Percentiles rank a stretch among this genome's conserved stretches.
Conservation (phyloP, 2,888 invertebrate genomes). For the Leptarthrus brevirostris region DNA sequence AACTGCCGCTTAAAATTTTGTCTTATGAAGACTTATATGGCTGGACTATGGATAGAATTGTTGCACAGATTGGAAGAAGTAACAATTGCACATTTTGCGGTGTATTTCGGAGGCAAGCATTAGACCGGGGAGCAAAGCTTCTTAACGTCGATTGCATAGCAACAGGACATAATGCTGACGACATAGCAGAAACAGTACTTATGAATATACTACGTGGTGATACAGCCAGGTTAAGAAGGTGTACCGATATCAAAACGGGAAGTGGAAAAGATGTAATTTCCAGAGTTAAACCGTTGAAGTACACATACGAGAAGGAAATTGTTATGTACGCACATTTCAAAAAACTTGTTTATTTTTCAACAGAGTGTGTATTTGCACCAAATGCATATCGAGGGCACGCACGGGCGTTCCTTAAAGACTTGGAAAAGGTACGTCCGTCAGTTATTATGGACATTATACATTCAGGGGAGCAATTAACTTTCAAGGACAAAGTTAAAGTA, state of each 20-base stretch:
- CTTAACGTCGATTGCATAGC: slow-evolving; percentile 92
- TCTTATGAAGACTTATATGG: slow-evolving; percentile 98
- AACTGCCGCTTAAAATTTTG: slow-evolving; percentile 91
- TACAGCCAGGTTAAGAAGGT: slow-evolving; percentile 90
- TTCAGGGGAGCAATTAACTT: slow-evolving; percentile 87
- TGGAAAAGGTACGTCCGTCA: slow-evolving; percentile 92
- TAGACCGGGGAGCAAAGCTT: slow-evolving; percentile 92
- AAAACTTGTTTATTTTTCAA: slow-evolving; percentile 96
- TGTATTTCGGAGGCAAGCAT: slow-evolving; percentile 93
- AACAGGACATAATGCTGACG: slow-evolving; percentile 97
- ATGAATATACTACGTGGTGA: slow-evolving; percentile 99
- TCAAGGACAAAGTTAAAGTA: slow-evolving; percentile 84
- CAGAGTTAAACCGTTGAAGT: slow-evolving; percentile 95
- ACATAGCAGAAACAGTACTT: slow-evolving; percentile 97
- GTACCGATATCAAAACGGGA: slow-evolving; percentile 86
- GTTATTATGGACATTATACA: slow-evolving; percentile 94
- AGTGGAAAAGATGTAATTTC: slow-evolving; percentile 82
- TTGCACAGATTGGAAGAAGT: slow-evolving; percentile 83
- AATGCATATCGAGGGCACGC: slow-evolving; percentile 97
- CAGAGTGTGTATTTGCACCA: slow-evolving; percentile 98
- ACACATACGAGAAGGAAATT: slow-evolving; percentile 98
- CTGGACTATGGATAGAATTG: slow-evolving; percentile 99
- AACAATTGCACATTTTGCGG: slow-evolving; percentile 98
- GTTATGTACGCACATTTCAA: slow-evolving; percentile 99
- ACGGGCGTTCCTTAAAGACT: slow-evolving; percentile 88